Evolutionary conservation across 2,888 invertebrate genomes (phyloP), one percentile per base, ranked within the genome.

Genomic region (Altica lythri): DNA sequence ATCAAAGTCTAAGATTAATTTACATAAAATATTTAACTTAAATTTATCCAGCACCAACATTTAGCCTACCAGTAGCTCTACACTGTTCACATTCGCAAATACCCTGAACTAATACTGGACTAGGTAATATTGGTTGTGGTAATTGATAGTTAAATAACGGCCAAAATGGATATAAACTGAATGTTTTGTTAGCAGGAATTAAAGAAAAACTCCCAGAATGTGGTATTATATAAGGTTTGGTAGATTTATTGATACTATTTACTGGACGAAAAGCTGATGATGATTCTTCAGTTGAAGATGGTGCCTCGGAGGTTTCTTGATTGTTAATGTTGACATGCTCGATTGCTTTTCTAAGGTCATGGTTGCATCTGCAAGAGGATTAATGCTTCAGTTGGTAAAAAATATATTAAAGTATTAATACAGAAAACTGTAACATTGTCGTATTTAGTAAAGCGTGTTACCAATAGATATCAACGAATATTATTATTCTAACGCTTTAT

Each of bases 321-420:
- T 38, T 50, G 14, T 54, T 50, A 18, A 71, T 47, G 61, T 84
- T 84, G 70, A 93, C 92, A 69, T 93, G 92, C 72, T 94, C 93
- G 47, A 95, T 92, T 4, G 94, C 91, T 65, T 90, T 90, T 9
- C 95, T 81, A 40, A 96, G 77, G 72, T 97, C 95, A 62, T 95
- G 91, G 71, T 92, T 93, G 74, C 95, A 95, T 25, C 94, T 85
- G 43, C 19, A 63, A 56, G 25, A 25, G 25, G 25, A 17, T 40
- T 22, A 14, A 38, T 12, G 6, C n/a, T n/a, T n/a, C n/a, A n/a
- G n/a, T n/a, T n/a, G n/a, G n/a, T n/a, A n/a, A n/a, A n/a, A n/a
- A n/a, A n/a, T n/a, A n/a, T n/a, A n/a, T n/a, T n/a, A n/a, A n/a
- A n/a, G n/a, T n/a, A n/a, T n/a, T n/a, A n/a, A n/a, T n/a, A n/a